These are phyloP conservation scores for Eueremaeus valkanovi DNA, from an alignment of 2,888 invertebrate genomes.

Conservation along the genomic window DNA sequence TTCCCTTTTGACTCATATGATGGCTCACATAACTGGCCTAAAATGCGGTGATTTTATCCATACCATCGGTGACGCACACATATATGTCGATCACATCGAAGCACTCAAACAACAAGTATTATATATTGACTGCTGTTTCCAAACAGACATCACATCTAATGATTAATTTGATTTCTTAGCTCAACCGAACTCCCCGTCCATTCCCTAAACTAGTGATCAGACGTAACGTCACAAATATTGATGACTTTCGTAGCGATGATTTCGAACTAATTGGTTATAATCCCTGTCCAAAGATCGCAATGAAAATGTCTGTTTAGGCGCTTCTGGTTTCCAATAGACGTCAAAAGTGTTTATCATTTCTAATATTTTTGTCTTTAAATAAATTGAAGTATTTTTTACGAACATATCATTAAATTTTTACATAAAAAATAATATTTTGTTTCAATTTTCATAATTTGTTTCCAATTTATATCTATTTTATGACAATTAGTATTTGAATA, in stretches of 20 bases:
- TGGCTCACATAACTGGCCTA: conserved; percentile 86
- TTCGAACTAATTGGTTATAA: conserved; percentile 78
- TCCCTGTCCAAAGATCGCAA: conserved; percentile 81
- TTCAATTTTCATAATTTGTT: no score
- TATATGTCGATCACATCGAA: conserved; percentile 84
- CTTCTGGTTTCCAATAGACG: background rate
- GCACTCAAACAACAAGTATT: conserved; percentile 69
- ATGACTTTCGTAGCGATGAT: conserved; percentile 79
- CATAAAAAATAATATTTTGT: no score
- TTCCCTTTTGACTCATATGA: conserved; percentile 86
- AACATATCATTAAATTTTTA: no score
- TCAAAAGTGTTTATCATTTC: background rate
- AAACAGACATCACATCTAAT: no score
- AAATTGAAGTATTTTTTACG: no score
- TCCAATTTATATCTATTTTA: no score
- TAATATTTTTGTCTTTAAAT: no score
- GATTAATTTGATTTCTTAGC: conserved; percentile 49
- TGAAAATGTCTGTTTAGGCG: conserved; percentile 80
- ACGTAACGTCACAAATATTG: conserved; percentile 65
- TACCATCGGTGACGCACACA: conserved; percentile 90
- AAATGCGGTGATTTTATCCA: conserved; percentile 92
- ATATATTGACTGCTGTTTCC: background rate
- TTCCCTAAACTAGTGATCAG: conserved; percentile 79
- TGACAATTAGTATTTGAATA: no score
- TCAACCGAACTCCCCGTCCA: conserved; percentile 69